Percentiles rank a stretch among this genome's conserved stretches.
Evolutionary conservation across 2,113 vertebrate genomes (phyloP).

Genomic region (Chlamydotis undulata): DNA sequence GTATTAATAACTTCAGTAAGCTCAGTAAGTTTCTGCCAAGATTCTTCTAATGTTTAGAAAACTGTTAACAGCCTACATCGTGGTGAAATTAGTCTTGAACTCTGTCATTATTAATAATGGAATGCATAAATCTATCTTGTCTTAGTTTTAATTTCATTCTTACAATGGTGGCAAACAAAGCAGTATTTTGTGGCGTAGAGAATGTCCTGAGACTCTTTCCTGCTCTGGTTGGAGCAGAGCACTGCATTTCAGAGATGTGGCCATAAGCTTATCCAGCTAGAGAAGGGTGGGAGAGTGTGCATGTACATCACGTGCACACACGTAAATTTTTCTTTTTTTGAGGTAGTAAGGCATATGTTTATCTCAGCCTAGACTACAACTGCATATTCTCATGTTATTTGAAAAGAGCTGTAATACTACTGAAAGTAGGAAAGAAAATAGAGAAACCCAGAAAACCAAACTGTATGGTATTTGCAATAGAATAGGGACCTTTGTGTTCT

Average conservation of each 20-base stretch:
- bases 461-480: neutral
- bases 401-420: neutral
- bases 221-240: neutral
- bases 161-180: neutral
- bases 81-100: neutral
- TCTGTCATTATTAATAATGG: neutral
- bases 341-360: neutral
- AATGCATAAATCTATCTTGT: neutral
- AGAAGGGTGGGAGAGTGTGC: neutral
- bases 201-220: neutral
- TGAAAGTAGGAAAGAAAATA: neutral
- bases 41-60: neutral
- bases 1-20: neutral
- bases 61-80: neutral
- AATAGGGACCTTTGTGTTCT: neutral
- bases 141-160: neutral
- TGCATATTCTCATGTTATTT: neutral
- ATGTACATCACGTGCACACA: neutral
- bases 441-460: neutral
- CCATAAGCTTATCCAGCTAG: neutral
- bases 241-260: neutral
- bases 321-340: neutral
- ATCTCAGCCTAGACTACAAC: neutral
- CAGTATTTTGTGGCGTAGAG: rapidly evolving
- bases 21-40: neutral